Base-by-base conservation (phyloP, 1,140 invertebrate genomes). In the Zaprionus camerounensis region DNA sequence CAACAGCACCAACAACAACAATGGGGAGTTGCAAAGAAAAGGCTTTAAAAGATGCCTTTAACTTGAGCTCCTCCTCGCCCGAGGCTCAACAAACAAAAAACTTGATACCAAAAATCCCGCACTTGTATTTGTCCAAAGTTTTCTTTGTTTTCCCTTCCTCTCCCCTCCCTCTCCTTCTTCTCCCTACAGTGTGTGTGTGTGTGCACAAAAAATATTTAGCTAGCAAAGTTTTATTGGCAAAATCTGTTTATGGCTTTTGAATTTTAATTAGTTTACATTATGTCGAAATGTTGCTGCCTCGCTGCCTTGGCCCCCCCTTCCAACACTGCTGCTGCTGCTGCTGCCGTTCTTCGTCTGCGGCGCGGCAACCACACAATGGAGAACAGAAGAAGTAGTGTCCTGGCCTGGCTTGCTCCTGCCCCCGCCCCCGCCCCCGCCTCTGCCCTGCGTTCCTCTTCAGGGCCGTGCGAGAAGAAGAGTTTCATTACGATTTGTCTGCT, bases 221-320 rank as follows among this genome's bases (percentile, higher is more conserved):
- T 80, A 76, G 82, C 88, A 91, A 92, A 92, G 91, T 92, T 92
- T 92, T 92, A 92, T 92, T 92, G 91, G 91, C 75, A 92, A 92
- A 92, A 92, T 92, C 91, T 92, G 91, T 92, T 92, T 92, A 92
- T 92, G 91, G 91, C 84, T 92, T 92, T 92, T 92, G 91, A 92
- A 92, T 92, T 92, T 92, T 92, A 92, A 92, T 92, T 92, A 92
- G 91, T 92, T 92, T 92, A 91, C 88, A 91, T 90, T 92, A 92
- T 83, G 86, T 91, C 85, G 85, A 90, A 90, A 86, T 91, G 85
- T 82, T 81, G 84, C 71, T 70, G 70, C 71, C 81, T 67, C 78
- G 51, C 61, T 28, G 57, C 64, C 81, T 67, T 75, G 49, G 55
- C 22, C 49, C 64, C 41, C 20, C 41, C 57, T 13, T 4, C 31